Base-by-base conservation (phyloP, 1,140 invertebrate genomes). In the Papilio polyxenes region DNA sequence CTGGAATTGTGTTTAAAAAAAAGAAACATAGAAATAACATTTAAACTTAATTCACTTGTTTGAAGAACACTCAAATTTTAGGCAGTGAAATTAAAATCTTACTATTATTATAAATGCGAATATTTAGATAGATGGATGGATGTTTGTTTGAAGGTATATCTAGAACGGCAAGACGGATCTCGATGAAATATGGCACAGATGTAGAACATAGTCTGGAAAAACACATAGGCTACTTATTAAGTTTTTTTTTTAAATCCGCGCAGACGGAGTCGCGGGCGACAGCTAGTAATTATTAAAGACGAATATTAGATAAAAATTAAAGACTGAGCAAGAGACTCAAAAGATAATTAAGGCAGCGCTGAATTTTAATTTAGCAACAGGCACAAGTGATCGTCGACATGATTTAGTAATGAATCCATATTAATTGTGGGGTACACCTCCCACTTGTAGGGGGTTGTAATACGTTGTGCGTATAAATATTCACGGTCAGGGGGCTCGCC, bases 401-500 rank as follows among this genome's bases (percentile, higher is more conserved):
- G 17, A 72, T 72, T 72, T 37, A 72, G 65, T 72, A 72, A 72
- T 40, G 65, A 72, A 72, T 72, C 31, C 65, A 72, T 72, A 72
- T 72, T 72, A 72, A 72, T 72, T 15, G 65, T 37, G 65, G 65
- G 59, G 65, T 37, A 7, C 13, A 37, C 56, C 56, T 17, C 56
- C 56, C 56, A 59, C 56, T 1, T 17, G 7, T 3, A 23, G 75
- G 40, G 23, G 72, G 51, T 56, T 69, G 37, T 65, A 49, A 17
- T 59, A 48, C 20, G 77, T 51, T 86, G 79, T 75, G 75, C 82
- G 89, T 85, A 91, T 90, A 89, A 89, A 90, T 90, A 89, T 90
- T 90, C 90, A 91, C 75, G 87, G 82, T 85, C 82, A 81, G 72
- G 59, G 59, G 75, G 81, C 77, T 59, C 17, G 17, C 13, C 65